Base-by-base conservation (phyloP, 2,113 vertebrate genomes). In the Ciconia maguari region DNA sequence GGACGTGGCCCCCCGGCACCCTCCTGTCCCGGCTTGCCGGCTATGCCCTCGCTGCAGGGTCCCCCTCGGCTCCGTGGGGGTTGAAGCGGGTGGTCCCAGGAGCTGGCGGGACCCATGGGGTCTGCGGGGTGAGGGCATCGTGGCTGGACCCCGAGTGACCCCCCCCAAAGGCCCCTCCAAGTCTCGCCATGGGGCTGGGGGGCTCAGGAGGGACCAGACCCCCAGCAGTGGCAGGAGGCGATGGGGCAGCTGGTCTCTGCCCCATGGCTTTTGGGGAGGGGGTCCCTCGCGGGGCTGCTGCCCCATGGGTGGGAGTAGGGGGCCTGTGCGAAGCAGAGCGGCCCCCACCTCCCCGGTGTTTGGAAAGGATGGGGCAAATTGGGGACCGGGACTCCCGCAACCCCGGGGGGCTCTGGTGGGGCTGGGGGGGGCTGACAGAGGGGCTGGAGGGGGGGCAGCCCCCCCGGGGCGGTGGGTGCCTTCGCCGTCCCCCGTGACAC, bases 401-500 rank as follows among this genome's bases (percentile, higher is more conserved):
- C 64, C 38, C 17, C 0, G 16, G 36, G 55, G 66, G 75, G 36
- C 16, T 46, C 55, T n/a, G n/a, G 13, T 52, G 79, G 54, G 41
- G 11, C 11, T 25, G n/a, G 36, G 36, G 22, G 25, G 30, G 42
- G 29, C 5, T 57, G 26, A 13, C 1, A 38, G 66, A 38, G 52
- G 75, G 52, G 32, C 49, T n/a, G 34, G 46, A 36, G 27, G 36
- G 64, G 25, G 17, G 13, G 38, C 68, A 34, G 58, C n/a, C 32
- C 49, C 48, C 11, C 11, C 1, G 1, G 36, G 26, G 36, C 1
- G 1, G 16, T 16, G 4, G 11, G 46, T 61, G 38, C 26, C 48
- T 64, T 62, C 2, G 9, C 55, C 2, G 4, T 29, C 30, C 49
- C 51, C 57, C 3, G 0, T 6, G 8, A 9, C 70, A 36, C 70